phyloP scores from a whole-genome alignment of 2,113 vertebrate species.

The Condylura cristata region DNA sequence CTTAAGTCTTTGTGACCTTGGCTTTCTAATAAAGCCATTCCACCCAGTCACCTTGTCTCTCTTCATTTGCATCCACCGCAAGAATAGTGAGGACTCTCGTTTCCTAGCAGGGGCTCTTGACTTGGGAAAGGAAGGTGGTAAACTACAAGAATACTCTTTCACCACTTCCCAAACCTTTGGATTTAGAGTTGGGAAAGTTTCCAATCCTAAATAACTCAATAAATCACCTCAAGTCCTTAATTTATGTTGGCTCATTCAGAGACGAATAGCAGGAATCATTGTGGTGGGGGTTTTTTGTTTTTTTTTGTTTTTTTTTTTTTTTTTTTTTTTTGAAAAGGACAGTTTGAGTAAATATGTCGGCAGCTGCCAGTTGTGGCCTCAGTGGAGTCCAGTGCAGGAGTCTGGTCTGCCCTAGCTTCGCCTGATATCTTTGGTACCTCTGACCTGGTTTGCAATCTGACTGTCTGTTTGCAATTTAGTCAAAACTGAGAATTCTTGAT shows the following conservation, averaged over 20 bases:
- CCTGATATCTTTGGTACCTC: background rate
- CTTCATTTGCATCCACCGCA: background rate
- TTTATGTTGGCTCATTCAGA: background rate
- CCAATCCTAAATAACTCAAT: background rate
- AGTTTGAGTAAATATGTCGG: background rate
- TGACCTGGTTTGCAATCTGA: background rate
- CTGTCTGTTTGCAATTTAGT: background rate
- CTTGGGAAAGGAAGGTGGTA: fast-evolving
- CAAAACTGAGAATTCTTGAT: background rate
- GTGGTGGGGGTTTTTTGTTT: background rate
- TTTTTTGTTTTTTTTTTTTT: no score
- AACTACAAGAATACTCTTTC: background rate
- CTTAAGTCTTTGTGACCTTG: constrained; percentile 70
- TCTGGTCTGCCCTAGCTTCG: background rate
- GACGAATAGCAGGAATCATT: background rate
- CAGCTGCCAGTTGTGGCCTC: background rate
- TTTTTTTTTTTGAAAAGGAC: background rate
- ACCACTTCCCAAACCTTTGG: background rate
- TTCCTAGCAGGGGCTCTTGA: background rate
- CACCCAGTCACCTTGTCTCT: background rate
- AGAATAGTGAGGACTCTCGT: background rate
- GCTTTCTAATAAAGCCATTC: constrained; percentile 73
- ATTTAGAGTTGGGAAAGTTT: background rate
- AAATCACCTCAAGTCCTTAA: no score
- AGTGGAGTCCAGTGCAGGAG: background rate